phyloP scores from a whole-genome alignment of 2,888 invertebrate genomes.

The Anodontia alba region DNA sequence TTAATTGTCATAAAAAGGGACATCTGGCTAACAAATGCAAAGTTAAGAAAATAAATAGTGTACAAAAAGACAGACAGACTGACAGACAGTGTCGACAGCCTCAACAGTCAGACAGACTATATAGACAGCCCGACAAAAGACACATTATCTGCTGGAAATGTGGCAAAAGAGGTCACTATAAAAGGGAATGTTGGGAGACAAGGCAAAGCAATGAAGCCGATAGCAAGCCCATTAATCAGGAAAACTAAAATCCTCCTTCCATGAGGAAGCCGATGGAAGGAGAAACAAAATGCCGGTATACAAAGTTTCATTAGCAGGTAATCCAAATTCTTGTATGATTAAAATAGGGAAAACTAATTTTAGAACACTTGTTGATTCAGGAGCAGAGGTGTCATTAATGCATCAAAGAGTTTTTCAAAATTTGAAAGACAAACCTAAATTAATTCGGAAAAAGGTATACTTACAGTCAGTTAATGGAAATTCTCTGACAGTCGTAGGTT shows the following conservation, averaged over 20 bases:
- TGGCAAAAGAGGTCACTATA: no score
- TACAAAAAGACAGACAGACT: no score
- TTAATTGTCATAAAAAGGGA: not conserved
- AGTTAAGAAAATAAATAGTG: no score
- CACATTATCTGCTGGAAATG: not conserved
- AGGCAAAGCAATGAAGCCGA: not conserved
- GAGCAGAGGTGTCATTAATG: no score
- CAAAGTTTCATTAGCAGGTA: not conserved
- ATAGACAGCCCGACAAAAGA: not conserved
- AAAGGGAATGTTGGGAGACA: not conserved
- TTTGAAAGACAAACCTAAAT: conserved; percentile 5
- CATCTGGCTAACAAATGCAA: no score
- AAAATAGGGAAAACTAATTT: conserved; percentile 1
- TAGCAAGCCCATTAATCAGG: not conserved
- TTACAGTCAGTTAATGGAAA: no score
- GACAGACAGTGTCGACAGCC: no score
- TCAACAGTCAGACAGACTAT: not conserved
- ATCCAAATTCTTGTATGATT: no score
- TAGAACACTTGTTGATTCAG: not conserved
- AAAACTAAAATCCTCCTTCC: conserved; percentile 10
- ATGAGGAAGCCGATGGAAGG: conserved; percentile 4
- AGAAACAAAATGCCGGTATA: conserved; percentile 17
- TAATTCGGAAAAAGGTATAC: not conserved
- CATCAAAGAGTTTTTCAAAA: conserved; percentile 23
- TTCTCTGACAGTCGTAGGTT: no score